A percentile compares a stretch with the other conserved stretches of the same genome.
phyloP scores from a whole-genome alignment of 2,888 invertebrate genomes.

The Drosophila sordidula region DNA sequence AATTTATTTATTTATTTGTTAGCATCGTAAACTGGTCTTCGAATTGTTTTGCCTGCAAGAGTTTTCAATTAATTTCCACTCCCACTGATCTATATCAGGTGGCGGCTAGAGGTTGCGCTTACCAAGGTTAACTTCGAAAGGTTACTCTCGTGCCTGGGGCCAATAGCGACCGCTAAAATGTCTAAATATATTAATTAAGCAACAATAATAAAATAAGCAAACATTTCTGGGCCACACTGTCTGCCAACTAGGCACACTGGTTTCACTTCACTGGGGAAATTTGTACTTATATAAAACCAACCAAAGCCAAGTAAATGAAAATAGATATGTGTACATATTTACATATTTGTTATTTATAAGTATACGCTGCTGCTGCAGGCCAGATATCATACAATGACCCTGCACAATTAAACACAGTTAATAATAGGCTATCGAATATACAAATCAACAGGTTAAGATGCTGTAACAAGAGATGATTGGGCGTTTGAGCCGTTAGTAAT shows the following conservation, averaged over 20 bases:
- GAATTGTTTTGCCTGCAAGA: conserved; percentile 21
- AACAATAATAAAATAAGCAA: conserved; percentile 56
- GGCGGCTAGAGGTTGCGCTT: conserved; percentile 25
- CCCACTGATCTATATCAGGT: conserved; percentile 72
- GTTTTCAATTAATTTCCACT: conserved; percentile 71
- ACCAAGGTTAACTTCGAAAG: conserved; percentile 68
- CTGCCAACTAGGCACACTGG: conserved; percentile 57
- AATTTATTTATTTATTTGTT: neutral
- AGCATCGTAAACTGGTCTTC: conserved; percentile 4
- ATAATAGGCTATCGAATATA: conserved; percentile 6
- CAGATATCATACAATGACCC: conserved; percentile 38
- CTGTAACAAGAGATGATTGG: neutral
- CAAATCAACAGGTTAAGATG: conserved; percentile 4
- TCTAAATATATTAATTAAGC: conserved; percentile 75
- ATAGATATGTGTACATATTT: neutral
- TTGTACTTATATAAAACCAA: conserved; percentile 18
- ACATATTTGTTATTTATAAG: conserved; percentile 1
- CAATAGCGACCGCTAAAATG: conserved; percentile 67
- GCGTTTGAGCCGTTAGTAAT: neutral
- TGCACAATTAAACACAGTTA: conserved; percentile 12
- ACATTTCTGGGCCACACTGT: conserved; percentile 31
- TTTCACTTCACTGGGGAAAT: conserved; percentile 20
- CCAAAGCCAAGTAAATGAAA: neutral
- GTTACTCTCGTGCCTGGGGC: conserved; percentile 56
- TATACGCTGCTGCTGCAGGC: neutral